phyloP scores from a whole-genome alignment of 2,113 vertebrate species.

The Zapus hudsonius region DNA sequence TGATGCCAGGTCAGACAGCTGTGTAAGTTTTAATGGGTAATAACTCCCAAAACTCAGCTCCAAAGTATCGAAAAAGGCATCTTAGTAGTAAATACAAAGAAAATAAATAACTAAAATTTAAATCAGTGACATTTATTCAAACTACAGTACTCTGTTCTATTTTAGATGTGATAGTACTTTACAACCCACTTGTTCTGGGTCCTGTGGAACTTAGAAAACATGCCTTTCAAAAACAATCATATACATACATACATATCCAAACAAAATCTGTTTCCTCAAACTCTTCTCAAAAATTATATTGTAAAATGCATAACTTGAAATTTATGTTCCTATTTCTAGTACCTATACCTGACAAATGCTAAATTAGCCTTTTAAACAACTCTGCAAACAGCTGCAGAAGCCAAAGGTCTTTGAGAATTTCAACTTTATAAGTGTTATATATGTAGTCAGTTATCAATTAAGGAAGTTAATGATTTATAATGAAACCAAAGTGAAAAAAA shows the following conservation, averaged over 20 bases:
- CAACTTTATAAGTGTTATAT: neutral
- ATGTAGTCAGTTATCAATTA: neutral
- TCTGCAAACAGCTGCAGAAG: neutral
- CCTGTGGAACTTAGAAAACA: neutral
- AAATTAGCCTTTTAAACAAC: constrained; percentile 45
- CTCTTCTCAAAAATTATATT: constrained; percentile 8
- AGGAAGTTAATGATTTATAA: constrained; percentile 42
- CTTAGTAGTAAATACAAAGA: neutral
- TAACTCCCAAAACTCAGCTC: neutral
- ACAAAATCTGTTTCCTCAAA: constrained; percentile 16
- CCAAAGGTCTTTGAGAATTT: constrained; percentile 36
- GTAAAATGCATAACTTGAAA: constrained; percentile 23
- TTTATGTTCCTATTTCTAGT: neutral
- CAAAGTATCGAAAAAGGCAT: neutral
- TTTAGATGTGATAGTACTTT: constrained; percentile 2
- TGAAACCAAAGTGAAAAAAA: constrained; percentile 1
- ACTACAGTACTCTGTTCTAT: constrained; percentile 26
- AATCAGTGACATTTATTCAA: neutral
- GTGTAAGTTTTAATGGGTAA: neutral
- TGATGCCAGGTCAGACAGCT: neutral
- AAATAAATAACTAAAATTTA: constrained; percentile 21
- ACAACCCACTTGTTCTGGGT: neutral
- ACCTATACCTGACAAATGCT: neutral
- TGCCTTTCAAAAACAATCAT: neutral
- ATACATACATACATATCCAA: neutral